phyloP scores from a whole-genome alignment of 2,113 vertebrate species.

The Hylia prasina region DNA sequence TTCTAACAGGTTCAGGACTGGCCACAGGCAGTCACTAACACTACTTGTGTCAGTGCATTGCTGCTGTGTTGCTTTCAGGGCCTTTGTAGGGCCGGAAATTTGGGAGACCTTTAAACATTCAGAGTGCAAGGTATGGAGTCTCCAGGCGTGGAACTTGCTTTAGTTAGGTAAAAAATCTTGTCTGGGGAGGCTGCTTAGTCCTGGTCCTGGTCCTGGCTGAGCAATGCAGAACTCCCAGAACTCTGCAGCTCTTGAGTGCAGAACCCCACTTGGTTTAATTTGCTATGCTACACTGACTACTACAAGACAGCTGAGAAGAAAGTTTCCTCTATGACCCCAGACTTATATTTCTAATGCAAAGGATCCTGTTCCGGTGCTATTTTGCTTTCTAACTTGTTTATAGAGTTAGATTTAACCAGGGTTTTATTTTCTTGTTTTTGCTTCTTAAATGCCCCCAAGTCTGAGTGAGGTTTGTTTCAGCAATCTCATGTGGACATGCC shows the following conservation, averaged over 20 bases:
- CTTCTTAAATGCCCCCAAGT: background rate
- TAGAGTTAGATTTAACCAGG: background rate
- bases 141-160: background rate
- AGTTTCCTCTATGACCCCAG: background rate
- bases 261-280: background rate
- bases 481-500: conserved; percentile 9
- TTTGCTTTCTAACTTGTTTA: background rate
- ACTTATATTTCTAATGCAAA: background rate
- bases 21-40: background rate
- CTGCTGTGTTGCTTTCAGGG: background rate
- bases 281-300: background rate
- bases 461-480: conserved; percentile 6
- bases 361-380: background rate
- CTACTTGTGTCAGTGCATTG: background rate
- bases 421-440: background rate
- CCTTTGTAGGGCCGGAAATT: background rate
- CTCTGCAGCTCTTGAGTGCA: background rate
- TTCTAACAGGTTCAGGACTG: background rate
- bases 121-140: background rate
- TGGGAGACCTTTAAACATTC: background rate
- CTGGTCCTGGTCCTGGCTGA: background rate
- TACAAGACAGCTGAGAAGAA: background rate
- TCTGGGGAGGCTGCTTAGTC: background rate
- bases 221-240: background rate
- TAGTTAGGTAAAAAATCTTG: background rate